Percentiles rank a stretch among this genome's conserved stretches.
These are phyloP conservation scores for Muntiacus muntjak DNA, from an alignment of 2,113 vertebrate species.

Conservation along the genomic window DNA sequence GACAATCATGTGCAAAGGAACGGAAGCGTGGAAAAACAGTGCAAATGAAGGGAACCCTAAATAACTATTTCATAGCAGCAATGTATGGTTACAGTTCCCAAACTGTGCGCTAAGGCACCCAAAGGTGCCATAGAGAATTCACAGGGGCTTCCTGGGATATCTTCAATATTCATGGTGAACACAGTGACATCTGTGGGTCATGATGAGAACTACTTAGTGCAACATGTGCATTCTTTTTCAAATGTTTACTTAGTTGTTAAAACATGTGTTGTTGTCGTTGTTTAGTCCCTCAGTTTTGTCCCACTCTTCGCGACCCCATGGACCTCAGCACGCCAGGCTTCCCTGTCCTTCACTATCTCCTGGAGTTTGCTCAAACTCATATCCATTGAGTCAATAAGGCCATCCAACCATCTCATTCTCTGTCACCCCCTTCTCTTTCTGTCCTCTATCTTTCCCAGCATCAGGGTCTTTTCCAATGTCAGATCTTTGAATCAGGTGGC, in stretches of 20 bases:
- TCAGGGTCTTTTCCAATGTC: neutral
- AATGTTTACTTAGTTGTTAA: neutral
- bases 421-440: neutral
- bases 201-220: neutral
- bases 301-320: neutral
- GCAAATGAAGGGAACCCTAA: neutral
- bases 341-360: neutral
- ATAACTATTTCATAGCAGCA: neutral
- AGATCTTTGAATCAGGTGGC: neutral
- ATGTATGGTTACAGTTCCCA: neutral
- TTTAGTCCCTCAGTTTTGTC: neutral
- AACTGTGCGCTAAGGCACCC: neutral
- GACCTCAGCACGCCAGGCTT: neutral
- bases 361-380: neutral
- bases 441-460: neutral
- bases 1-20: neutral
- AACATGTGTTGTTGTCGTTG: neutral
- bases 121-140: neutral
- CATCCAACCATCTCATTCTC: neutral
- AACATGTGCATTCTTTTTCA: neutral
- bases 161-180: neutral
- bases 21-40: neutral
- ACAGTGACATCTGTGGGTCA: neutral
- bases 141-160: neutral
- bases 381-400: neutral